Evolutionary conservation across 2,113 vertebrate genomes (phyloP), one percentile per base, ranked within the genome.

Genomic region (Leptocoma aspasia): DNA sequence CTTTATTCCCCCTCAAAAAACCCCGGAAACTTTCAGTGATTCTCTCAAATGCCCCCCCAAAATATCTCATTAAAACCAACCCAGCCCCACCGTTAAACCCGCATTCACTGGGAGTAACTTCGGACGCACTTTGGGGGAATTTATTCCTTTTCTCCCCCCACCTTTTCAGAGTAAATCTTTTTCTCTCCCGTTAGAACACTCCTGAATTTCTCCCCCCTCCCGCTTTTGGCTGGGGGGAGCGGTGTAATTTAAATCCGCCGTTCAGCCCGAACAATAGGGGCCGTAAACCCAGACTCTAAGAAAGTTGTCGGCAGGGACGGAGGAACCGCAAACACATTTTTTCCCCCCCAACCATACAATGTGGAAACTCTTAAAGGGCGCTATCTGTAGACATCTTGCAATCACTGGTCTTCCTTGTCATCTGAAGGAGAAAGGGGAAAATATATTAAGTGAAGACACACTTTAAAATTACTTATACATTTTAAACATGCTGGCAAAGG

Each of bases 381-480:
- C 95, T 94, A 95, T 96, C 95, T 97, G 96, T 94, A 97, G 97
- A 97, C 97, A 97, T 97, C 97, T 98, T 97, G 97, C 97, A 96
- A 96, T 93, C 64, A 86, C 60, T 93, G 97, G 60, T 97, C 97
- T 93, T 98, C 97, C 95, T 96, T 98, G 98, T 98, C 98, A 98
- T 96, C 97, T 97, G 94, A 94, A 91, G 96, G 97, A 97, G 96
- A 97, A 97, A 95, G 95, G 97, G 94, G 96, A 92, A 98, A 97
- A 98, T 97, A 97, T 98, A 98, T 98, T 97, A 97, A 97, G 98
- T 98, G 98, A 97, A 97, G 97, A 97, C 96, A 96, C 97, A 96
- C 97, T 98, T 97, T 97, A 97, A 98, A 98, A 98, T 98, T 97
- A 97, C 98, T 98, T 97, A 91, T 96, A 97, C 96, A 96, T 97